phyloP scores from a whole-genome alignment of 1,140 invertebrate species.

The Hydropsyche tenuis region DNA sequence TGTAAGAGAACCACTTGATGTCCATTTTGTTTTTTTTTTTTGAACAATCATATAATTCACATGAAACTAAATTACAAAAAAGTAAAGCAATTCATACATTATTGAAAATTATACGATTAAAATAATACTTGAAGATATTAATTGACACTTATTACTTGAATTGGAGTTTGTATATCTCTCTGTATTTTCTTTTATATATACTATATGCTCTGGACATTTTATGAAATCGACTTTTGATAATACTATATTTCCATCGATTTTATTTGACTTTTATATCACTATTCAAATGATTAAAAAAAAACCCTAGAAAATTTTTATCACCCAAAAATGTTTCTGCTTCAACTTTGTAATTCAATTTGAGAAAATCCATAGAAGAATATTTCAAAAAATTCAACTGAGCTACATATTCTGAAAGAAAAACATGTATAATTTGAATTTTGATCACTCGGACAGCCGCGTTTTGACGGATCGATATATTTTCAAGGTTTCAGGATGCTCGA shows the following conservation, averaged over 20 bases:
- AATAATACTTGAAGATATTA: too few species aligned
- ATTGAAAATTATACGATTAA: conserved; percentile 5
- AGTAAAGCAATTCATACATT: conserved; percentile 1
- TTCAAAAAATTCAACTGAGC: conserved; percentile 75
- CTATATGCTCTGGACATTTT: conserved; percentile 75
- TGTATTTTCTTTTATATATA: conserved; percentile 84
- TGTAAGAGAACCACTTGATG: conserved; percentile 65
- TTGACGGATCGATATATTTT: conserved; percentile 83
- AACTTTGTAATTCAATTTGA: conserved; percentile 76
- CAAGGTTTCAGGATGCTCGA: conserved; percentile 63
- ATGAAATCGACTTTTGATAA: conserved; percentile 62
- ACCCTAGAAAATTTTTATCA: conserved; percentile 81
- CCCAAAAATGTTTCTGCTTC: conserved; percentile 82
- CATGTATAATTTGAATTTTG: conserved; percentile 75
- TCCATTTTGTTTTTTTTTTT: conserved; percentile 67
- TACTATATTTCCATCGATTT: conserved; percentile 65
- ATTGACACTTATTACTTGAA: conserved; percentile 63
- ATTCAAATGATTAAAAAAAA: conserved; percentile 71
- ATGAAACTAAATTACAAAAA: conserved; percentile 67
- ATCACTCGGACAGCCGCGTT: conserved; percentile 73
- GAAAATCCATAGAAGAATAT: conserved; percentile 59
- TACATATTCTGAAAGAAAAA: conserved; percentile 89
- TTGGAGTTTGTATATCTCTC: conserved; percentile 84
- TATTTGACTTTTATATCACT: conserved; percentile 64
- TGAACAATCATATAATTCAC: conserved; percentile 84